Evolutionary conservation across 37 sponge, comb jelly and placozoan species (phyloP).

Genomic region (Diacarnus erythraeanus): DNA sequence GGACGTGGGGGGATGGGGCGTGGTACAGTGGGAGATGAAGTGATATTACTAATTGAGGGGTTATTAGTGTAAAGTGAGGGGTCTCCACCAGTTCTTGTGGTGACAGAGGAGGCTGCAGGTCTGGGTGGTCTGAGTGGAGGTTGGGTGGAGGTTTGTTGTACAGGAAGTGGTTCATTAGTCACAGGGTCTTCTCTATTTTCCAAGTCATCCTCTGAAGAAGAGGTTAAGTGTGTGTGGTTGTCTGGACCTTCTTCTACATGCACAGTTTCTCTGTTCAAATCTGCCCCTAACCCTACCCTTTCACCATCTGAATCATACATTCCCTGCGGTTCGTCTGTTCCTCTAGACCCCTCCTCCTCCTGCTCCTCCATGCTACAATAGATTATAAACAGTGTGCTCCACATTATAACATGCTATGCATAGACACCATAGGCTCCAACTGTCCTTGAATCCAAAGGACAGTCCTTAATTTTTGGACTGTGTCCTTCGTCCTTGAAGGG

Average conservation of each 20-base stretch:
- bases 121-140: background rate
- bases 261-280: background rate
- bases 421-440: no score
- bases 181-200: no score
- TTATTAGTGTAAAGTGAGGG: no score
- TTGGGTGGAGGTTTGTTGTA: no score
- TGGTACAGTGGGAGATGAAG: background rate
- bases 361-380: background rate
- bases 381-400: background rate
- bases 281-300: background rate
- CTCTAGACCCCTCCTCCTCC: background rate
- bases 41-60: background rate
- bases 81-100: background rate
- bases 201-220: constrained; percentile 8
- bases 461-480: no score
- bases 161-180: no score
- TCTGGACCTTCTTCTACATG: background rate
- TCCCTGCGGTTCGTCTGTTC: background rate
- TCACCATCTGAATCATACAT: background rate
- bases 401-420: no score
- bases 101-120: background rate
- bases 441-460: no score
- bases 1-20: no score
- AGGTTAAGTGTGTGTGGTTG: background rate
- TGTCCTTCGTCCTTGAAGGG: no score